phyloP scores from a whole-genome alignment of 2,113 vertebrate genomes.

The Todiramphus chloris region DNA sequence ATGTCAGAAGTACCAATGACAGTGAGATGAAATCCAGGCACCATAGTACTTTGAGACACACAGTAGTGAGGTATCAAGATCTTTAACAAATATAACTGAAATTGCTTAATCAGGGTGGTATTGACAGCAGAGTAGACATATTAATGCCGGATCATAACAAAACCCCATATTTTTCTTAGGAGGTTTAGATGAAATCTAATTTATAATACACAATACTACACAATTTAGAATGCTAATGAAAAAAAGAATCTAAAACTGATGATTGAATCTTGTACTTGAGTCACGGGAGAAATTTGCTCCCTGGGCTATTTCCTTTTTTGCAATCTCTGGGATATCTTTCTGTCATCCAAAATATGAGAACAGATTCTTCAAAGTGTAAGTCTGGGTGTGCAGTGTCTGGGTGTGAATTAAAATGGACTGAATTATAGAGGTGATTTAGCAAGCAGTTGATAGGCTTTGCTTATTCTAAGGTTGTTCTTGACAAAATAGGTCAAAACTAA shows the following conservation, averaged over 20 bases:
- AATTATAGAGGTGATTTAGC: background rate
- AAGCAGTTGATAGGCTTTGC: background rate
- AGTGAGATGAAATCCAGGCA: background rate
- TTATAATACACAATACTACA: background rate
- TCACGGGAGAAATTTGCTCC: conserved; percentile 10
- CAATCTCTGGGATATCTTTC: conserved; percentile 13
- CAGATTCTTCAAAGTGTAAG: conserved; percentile 28
- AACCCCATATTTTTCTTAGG: background rate
- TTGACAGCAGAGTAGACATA: background rate
- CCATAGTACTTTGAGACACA: background rate
- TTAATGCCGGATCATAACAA: background rate
- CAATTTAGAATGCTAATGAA: conserved; percentile 28
- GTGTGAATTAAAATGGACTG: conserved; percentile 40
- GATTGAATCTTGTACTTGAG: background rate
- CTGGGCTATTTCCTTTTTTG: background rate
- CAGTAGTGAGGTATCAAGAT: background rate
- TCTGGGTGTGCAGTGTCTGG: background rate
- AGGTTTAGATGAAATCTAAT: background rate
- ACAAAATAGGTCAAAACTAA: background rate
- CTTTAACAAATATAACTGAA: background rate
- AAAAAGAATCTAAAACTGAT: background rate
- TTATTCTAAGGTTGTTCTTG: conserved; percentile 4
- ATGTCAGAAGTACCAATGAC: background rate
- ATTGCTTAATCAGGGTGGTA: background rate
- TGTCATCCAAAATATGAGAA: conserved; percentile 43